Percentiles rank a stretch among this genome's conserved stretches.
These are phyloP conservation scores for Phyllopteryx taeniolatus DNA, from an alignment of 2,113 vertebrate species.

Conservation along the genomic window DNA sequence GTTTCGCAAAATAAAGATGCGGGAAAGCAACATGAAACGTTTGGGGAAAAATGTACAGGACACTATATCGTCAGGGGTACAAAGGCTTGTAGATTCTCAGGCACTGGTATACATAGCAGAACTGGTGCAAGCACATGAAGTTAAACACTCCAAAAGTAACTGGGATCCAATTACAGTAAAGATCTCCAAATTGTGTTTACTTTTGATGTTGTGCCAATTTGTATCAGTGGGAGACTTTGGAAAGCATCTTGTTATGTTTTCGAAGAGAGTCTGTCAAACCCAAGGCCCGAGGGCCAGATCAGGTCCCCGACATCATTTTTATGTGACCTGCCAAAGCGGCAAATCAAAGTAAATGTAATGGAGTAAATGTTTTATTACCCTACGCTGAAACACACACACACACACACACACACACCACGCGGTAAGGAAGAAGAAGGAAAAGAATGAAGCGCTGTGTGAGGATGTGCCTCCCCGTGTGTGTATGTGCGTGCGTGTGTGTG, in stretches of 20 bases:
- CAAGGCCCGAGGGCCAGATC: not conserved
- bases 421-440: too few species aligned
- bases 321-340: too few species aligned
- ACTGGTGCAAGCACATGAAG: too few species aligned
- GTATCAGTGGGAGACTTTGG: not conserved
- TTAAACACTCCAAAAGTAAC: too few species aligned
- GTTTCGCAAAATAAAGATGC: not conserved
- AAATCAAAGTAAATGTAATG: not conserved
- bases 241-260: too few species aligned
- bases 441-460: too few species aligned
- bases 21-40: not conserved
- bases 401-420: too few species aligned
- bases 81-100: not conserved
- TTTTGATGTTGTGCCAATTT: not conserved
- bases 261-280: too few species aligned
- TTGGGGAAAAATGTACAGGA: not conserved
- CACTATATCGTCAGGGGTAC: not conserved
- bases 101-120: too few species aligned
- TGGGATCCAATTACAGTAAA: too few species aligned
- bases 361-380: not conserved
- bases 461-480: not conserved
- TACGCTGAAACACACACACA: too few species aligned
- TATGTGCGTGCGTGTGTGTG: slow-evolving; percentile 6
- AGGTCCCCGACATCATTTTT: too few species aligned
- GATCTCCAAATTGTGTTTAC: not conserved